Evolutionary conservation across 30 jellyfish, hydroid and myxozoan genomes (phyloP).

Genomic region (Rhopilema esculentum): DNA sequence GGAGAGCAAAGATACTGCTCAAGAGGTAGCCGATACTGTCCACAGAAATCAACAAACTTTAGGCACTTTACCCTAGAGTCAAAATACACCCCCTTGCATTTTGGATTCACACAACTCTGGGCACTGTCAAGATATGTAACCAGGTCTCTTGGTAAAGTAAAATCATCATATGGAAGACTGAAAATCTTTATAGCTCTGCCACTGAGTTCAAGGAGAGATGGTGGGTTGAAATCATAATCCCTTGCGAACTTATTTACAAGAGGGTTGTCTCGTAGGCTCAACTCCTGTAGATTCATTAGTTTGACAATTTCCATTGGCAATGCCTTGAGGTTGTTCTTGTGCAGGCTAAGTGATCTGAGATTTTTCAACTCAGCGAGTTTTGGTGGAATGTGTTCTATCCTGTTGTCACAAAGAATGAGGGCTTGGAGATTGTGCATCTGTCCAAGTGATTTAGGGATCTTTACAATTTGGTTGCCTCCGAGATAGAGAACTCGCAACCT

Average conservation of each 20-base stretch:
- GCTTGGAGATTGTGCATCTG: constrained; percentile 77
- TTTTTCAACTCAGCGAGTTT: constrained; percentile 89
- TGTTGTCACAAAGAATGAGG: constrained; percentile 91
- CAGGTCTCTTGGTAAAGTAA: constrained; percentile 67
- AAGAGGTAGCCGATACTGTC: constrained; percentile 89
- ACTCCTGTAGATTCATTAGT: constrained; percentile 87
- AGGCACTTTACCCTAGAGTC: constrained; percentile 94
- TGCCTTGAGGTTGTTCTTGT: constrained; percentile 82
- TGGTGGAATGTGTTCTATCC: constrained; percentile 81
- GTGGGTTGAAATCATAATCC: constrained; percentile 94
- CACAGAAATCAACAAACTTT: constrained; percentile 98
- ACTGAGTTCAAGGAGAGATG: constrained; percentile 93
- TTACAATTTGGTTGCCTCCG: constrained; percentile 85
- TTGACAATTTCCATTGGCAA: constrained; percentile 93
- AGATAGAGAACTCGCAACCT: constrained; percentile 93
- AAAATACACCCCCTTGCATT: constrained; percentile 98
- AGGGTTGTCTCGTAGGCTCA: constrained; percentile 97
- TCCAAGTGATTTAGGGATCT: constrained; percentile 77
- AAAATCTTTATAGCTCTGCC: constrained; percentile 86
- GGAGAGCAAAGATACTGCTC: constrained; percentile 98
- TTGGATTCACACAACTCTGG: constrained; percentile 95
- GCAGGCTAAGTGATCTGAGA: constrained; percentile 91
- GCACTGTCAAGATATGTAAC: constrained; percentile 90
- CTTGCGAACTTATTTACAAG: constrained; percentile 89
- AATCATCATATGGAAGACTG: constrained; percentile 41